These are phyloP conservation scores for Rhodeus uyekii DNA, from an alignment of 2,797 vertebrate genomes.

Conservation along the genomic window DNA sequence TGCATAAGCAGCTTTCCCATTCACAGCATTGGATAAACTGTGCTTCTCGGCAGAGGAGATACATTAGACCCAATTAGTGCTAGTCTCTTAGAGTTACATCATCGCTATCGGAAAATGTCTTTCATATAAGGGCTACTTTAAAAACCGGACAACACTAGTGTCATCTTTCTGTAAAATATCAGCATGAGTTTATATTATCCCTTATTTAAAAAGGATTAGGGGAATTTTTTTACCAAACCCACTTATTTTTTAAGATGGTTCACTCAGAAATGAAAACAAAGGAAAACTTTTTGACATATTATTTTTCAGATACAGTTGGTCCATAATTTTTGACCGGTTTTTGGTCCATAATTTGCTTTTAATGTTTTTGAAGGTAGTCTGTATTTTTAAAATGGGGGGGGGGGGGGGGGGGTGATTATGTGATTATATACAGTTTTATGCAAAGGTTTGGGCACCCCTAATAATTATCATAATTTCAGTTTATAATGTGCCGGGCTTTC, in stretches of 20 bases:
- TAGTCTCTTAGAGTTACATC: slow-evolving; percentile 5
- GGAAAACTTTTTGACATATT: neutral
- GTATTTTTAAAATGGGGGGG: no score
- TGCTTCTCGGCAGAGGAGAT: slow-evolving; percentile 27
- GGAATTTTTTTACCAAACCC: neutral
- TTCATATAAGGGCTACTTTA: slow-evolving; percentile 15
- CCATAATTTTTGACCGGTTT: neutral
- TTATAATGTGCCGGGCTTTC: no score
- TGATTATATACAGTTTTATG: no score
- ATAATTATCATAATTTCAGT: no score
- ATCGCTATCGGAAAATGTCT: slow-evolving; percentile 1
- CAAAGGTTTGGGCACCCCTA: no score
- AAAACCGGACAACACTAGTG: slow-evolving; percentile 1
- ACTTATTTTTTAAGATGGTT: neutral
- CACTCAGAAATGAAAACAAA: neutral
- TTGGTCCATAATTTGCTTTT: neutral
- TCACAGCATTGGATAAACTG: neutral
- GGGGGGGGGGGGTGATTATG: no score
- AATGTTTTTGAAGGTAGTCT: neutral
- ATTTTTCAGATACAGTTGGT: neutral
- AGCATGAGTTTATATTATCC: neutral
- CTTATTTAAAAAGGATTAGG: neutral
- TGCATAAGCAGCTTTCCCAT: slow-evolving; percentile 31
- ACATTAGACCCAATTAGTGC: slow-evolving; percentile 32
- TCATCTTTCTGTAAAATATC: neutral